Conservation (phyloP, 2,113 vertebrate genomes). For the Notiomystis cincta region DNA sequence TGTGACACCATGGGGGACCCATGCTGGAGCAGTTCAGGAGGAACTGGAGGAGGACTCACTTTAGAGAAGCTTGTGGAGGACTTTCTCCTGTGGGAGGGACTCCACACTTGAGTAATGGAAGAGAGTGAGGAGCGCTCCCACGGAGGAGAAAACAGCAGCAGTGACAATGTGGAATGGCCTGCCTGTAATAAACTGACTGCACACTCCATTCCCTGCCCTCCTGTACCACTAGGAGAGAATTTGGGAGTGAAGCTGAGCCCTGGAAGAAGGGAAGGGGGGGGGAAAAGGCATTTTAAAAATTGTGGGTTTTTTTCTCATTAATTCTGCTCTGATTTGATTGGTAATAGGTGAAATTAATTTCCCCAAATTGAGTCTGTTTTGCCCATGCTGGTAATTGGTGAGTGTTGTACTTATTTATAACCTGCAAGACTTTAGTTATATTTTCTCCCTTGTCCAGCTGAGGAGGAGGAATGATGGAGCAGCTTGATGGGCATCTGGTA, state of each 20-base stretch:
- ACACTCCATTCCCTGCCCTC: accelerated
- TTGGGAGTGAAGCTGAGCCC: accelerated
- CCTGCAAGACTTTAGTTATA: accelerated
- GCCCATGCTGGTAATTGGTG: accelerated
- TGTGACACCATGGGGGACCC: accelerated
- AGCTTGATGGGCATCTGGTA: neutral
- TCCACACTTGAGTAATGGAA: accelerated
- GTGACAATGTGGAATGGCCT: too few relatives aligned
- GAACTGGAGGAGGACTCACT: too few relatives aligned
- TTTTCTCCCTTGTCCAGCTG: neutral
- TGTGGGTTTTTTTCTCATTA: neutral
- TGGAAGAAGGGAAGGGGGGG: accelerated
- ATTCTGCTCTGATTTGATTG: neutral
- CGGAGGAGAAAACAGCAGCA: accelerated
- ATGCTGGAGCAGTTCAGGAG: accelerated
- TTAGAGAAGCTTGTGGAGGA: neutral
- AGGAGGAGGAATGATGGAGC: neutral
- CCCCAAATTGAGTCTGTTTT: neutral
- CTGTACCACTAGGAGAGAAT: accelerated
- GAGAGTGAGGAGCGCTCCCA: neutral
- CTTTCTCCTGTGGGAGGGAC: accelerated
- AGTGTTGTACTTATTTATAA: neutral
- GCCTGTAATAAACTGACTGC: neutral
- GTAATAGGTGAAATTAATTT: neutral
- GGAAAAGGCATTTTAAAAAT: neutral